Base-by-base conservation (phyloP, 2,113 vertebrate genomes). In the Onychostoma macrolepis region DNA sequence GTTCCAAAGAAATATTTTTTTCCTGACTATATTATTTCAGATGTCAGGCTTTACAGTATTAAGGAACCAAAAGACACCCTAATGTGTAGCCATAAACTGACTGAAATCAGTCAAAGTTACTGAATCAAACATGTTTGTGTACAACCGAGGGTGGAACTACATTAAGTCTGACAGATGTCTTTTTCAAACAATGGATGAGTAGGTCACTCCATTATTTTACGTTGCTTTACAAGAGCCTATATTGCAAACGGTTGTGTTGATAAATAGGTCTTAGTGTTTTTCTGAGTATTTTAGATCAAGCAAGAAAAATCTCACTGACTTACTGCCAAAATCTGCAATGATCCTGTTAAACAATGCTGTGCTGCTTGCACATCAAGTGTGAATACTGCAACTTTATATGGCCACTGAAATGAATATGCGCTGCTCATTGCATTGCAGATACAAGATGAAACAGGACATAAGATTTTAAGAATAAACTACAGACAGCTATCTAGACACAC, bases 371-470 rank as follows among this genome's bases (percentile, higher is more conserved):
- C 28, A 28, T 78, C 15, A 28, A 30, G 2, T 53, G 26, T 53
- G 28, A 53, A 53, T 33, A 76, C n/a, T 76, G 74, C 74, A 76
- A 78, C 26, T 65, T 28, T 28, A 65, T 28, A 65, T n/a, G 56
- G 24, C 56, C 56, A 61, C 24, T 61, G 8, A 61, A 61, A 61
- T 61, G 7, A 61, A 61, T 24, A 61, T 61, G 24, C 24, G n/a
- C 6, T 61, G 21, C 21, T 61, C 24, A 61, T 19, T 19, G 17
- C 56, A 61, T 15, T 28, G 11, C 26, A 65, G 63, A 65, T 28
- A 30, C 63, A n/a, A n/a, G 24, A 24, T 61, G 7, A 24, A 58
- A 58, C 3, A n/a, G 56, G 3, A n/a, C 56, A 61, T 10, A 61
- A 9, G 24, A 61, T n/a, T 61, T 61, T 10, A 61, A n/a, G 8